Percentiles rank a stretch among this genome's conserved stretches.
Evolutionary conservation across 2,113 vertebrate genomes (phyloP).

Genomic region (Mungos mungo): DNA sequence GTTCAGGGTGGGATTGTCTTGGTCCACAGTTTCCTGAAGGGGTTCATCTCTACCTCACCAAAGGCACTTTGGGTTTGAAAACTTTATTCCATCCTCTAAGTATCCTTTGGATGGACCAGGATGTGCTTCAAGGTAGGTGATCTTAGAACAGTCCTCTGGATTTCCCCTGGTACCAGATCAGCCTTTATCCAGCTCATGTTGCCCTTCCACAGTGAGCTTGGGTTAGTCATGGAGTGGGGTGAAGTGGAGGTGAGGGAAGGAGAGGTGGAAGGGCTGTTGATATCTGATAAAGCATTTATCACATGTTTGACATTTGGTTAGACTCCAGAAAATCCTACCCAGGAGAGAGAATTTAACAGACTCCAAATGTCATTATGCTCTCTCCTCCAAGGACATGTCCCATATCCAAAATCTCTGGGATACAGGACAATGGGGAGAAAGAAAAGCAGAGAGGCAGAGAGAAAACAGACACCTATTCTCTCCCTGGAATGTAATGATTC

Average conservation of each 20-base stretch:
- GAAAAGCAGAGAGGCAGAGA: neutral
- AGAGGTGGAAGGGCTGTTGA: neutral
- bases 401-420: slow-evolving; percentile 15
- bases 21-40: neutral
- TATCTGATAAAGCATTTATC: slow-evolving; percentile 35
- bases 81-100: neutral
- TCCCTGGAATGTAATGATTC: neutral
- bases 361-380: neutral
- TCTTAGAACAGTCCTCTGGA: neutral
- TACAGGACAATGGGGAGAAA: slow-evolving; percentile 27
- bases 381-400: neutral
- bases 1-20: neutral
- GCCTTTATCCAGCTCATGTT: neutral
- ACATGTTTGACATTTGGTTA: slow-evolving; percentile 21
- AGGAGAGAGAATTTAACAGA: neutral
- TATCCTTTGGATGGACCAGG: neutral
- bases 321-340: slow-evolving; percentile 36
- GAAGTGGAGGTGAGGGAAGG: neutral
- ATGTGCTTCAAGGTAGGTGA: neutral
- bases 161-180: neutral
- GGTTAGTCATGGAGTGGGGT: neutral
- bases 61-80: neutral
- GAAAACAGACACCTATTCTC: neutral
- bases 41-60: neutral
- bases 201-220: neutral